Evolutionary conservation across 1,140 invertebrate genomes (phyloP), one percentile per base, ranked within the genome.

Genomic region (Asobara japonica): DNA sequence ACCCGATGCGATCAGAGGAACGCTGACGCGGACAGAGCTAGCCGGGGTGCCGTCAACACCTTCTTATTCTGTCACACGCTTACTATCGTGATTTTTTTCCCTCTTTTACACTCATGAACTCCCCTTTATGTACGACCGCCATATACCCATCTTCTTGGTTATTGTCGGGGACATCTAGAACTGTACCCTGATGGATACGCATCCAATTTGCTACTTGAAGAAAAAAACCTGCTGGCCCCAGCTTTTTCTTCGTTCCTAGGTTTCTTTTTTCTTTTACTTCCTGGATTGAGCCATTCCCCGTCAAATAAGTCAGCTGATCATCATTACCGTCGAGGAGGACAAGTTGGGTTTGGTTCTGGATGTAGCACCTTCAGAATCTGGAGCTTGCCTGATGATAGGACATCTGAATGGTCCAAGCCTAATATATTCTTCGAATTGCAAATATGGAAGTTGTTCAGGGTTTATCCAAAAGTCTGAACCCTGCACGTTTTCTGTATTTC

Each of bases 1-100:
- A 86, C 82, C 76, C 80, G 79, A 83, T 82, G 82, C 82, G 84
- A 84, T 84, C 80, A 81, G 70, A 80, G 76, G 83, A 84, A 79
- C 81, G 83, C 81, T 84, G 81, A 82, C 82, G 80, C 82, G 84
- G 83, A 84, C 82, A 78, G 78, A 72, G 81, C 84, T 85, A 30
- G 83, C 82, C 79, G 73, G 84, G 83, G 83, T 85, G 76, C 84
- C 81, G 83, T 87, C 84, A 85, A 85, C 83, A 82, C 80, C 82
- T 84, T 81, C 80, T 83, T 48, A 25, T 16, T 51, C 25, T 51
- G 22, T 30, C 27, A 45, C 65, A 45, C 18, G 13, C 16, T 25
- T 20, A 10, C 64, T 33, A n/a, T 66, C 64, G 18, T 45, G 13
- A 7, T 16, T 45, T 45, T 45, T 33, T 66, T 36, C 41, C 22